Conservation (phyloP, 1,140 invertebrate genomes). For the Thaumetopoea pityocampa region DNA sequence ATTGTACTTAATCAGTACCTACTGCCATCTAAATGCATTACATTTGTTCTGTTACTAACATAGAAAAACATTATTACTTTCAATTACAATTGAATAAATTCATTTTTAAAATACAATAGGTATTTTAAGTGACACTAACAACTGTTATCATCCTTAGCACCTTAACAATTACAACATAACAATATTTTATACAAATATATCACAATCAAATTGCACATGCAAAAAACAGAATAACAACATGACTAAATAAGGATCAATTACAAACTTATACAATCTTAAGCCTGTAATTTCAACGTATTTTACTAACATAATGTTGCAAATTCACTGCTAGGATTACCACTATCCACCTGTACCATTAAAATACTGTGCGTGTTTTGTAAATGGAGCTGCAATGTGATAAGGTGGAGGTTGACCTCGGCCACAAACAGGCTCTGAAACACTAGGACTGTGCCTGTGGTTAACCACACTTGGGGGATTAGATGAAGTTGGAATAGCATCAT, state of each 20-base stretch:
- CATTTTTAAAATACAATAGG: constrained; percentile 9
- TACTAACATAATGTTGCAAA: too few relatives aligned
- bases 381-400: constrained; percentile 74
- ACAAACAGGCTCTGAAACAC: constrained; percentile 51
- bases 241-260: constrained; percentile 22
- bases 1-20: constrained; percentile 61
- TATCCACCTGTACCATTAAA: constrained; percentile 72
- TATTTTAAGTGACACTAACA: constrained; percentile 29
- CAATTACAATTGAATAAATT: constrained; percentile 28
- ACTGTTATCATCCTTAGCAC: constrained; percentile 58
- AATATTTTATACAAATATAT: constrained; percentile 53
- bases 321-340: constrained; percentile 27
- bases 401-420: constrained; percentile 64
- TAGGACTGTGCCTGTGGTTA: constrained; percentile 53
- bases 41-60: constrained; percentile 5
- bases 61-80: constrained; percentile 22
- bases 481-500: constrained; percentile 57
- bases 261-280: constrained; percentile 26
- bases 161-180: constrained; percentile 45
- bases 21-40: constrained; percentile 27
- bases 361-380: constrained; percentile 75
- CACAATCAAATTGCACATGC: constrained; percentile 70
- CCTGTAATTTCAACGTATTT: constrained; percentile 21
- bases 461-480: constrained; percentile 53
- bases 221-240: constrained; percentile 40